Percentiles rank a stretch among this genome's conserved stretches.
Conservation (phyloP, 2,797 vertebrate species). For the Alectoris magna region DNA sequence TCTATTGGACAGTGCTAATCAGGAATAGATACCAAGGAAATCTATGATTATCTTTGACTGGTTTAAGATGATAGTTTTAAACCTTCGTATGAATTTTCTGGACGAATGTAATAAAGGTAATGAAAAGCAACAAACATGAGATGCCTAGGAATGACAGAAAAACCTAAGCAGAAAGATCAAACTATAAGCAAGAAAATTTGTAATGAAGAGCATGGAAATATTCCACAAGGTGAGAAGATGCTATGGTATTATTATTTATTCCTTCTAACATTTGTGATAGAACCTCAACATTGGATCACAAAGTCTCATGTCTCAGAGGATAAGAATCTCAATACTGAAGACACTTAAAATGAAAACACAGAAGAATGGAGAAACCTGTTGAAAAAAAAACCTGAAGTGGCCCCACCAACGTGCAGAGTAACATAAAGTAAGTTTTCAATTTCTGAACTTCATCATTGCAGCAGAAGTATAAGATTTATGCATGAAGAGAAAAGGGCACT, state of each 20-base stretch:
- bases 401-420: neutral
- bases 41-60: neutral
- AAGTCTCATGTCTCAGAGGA: neutral
- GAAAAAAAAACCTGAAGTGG: neutral
- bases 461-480: neutral
- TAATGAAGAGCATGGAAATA: neutral
- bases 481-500: neutral
- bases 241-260: neutral
- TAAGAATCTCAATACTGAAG: neutral
- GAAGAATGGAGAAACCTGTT: neutral
- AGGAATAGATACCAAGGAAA: neutral
- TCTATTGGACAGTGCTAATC: neutral
- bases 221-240: neutral
- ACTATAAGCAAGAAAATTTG: neutral
- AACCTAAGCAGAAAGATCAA: neutral
- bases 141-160: neutral
- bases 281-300: neutral
- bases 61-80: constrained; percentile 2
- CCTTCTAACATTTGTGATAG: neutral
- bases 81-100: neutral
- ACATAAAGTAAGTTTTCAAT: neutral
- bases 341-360: neutral
- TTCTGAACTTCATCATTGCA: neutral
- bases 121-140: neutral
- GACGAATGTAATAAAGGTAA: constrained; percentile 1